Evolutionary conservation across 2,888 invertebrate species (phyloP).

Genomic region (Lypha dubia): DNA sequence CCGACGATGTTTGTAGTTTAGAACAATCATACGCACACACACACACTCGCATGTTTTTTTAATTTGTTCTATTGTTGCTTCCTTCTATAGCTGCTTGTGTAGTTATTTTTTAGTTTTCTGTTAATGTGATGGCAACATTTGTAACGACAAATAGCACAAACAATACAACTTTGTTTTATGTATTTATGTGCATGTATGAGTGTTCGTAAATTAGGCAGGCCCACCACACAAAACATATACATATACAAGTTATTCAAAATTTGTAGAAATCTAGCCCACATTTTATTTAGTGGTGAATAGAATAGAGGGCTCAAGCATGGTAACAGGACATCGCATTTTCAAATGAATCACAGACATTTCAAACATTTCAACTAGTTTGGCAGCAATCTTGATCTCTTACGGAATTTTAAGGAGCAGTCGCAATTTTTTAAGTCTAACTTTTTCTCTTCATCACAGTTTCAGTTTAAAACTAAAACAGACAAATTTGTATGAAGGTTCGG

Average conservation of each 20-base stretch:
- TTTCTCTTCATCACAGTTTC: background rate
- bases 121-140: conserved; percentile 71
- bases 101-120: conserved; percentile 50
- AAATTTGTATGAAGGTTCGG: background rate
- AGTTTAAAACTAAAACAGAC: background rate
- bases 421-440: background rate
- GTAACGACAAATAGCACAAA: conserved; percentile 68
- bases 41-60: background rate
- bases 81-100: conserved; percentile 23
- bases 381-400: too few relatives aligned
- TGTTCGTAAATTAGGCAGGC: background rate
- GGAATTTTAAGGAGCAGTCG: too few relatives aligned
- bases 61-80: conserved; percentile 15
- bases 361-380: too few relatives aligned
- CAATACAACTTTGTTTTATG: conserved; percentile 61
- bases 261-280: background rate
- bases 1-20: background rate
- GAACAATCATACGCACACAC: conserved; percentile 5
- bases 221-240: too few relatives aligned
- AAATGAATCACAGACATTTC: too few relatives aligned
- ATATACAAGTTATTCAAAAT: background rate
- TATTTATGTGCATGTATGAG: background rate
- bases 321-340: too few relatives aligned
- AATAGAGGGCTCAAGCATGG: too few relatives aligned
- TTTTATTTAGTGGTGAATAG: too few relatives aligned